Conservation (phyloP, 2,888 invertebrate species). For the Caenorhabditis zanzibari region DNA sequence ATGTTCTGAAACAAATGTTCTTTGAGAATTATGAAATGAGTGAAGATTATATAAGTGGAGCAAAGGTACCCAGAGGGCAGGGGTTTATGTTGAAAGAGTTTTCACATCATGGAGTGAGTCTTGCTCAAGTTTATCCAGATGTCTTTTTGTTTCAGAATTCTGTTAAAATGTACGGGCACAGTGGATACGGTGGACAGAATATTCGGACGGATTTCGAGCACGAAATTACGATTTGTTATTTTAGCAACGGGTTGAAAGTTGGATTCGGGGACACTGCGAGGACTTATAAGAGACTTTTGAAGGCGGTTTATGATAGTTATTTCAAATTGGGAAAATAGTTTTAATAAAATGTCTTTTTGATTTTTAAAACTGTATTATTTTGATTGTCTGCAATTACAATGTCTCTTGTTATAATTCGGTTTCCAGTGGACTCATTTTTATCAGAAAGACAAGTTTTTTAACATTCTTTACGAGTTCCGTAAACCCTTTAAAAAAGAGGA, state of each 20-base stretch:
- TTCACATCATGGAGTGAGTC: constrained; percentile 32
- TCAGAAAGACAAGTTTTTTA: too few species aligned
- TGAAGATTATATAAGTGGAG: constrained; percentile 67
- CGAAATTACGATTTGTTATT: constrained; percentile 84
- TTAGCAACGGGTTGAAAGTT: constrained; percentile 83
- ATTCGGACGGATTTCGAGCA: constrained; percentile 83
- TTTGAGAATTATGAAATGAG: constrained; percentile 53
- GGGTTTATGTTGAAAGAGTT: constrained; percentile 65
- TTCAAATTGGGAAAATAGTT: neutral
- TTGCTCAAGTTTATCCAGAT: neutral
- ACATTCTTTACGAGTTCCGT: too few species aligned
- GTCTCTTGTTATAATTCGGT: too few species aligned
- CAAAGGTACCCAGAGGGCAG: constrained; percentile 58
- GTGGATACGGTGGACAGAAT: constrained; percentile 85
- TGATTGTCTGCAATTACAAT: too few species aligned
- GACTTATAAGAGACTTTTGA: constrained; percentile 74
- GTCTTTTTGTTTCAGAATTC: constrained; percentile 42
- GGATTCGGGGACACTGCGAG: constrained; percentile 79
- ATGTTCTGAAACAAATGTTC: constrained; percentile 35
- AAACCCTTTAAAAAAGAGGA: too few species aligned
- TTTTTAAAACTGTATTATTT: too few species aligned
- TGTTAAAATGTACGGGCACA: constrained; percentile 82
- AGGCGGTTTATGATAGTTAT: constrained; percentile 70
- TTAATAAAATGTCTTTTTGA: too few species aligned
- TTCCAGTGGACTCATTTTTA: too few species aligned